These are phyloP conservation scores for Mactra quadrangularis DNA, from an alignment of 1,140 invertebrate species.

Conservation along the genomic window DNA sequence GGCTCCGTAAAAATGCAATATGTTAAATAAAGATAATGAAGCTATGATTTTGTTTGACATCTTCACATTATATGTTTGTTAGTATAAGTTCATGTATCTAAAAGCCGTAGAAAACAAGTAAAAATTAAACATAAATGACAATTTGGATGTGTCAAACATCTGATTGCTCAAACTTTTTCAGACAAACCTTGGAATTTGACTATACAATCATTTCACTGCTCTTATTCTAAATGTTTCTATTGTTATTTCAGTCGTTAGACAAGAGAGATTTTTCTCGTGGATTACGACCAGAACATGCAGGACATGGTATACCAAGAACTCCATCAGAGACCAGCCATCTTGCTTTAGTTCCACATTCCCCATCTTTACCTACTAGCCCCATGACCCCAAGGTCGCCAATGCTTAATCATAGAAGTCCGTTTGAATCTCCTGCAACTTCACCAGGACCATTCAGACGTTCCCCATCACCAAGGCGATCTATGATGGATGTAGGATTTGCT, in stretches of 20 bases:
- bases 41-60: no score
- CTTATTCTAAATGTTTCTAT: background rate
- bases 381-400: conserved; percentile 71
- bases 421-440: conserved; percentile 74
- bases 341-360: conserved; percentile 65
- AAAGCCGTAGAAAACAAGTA: no score
- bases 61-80: no score
- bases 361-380: conserved; percentile 72
- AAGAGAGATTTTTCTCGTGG: conserved; percentile 75
- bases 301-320: conserved; percentile 45
- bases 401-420: conserved; percentile 70
- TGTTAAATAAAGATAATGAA: no score
- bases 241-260: conserved; percentile 70
- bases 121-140: no score
- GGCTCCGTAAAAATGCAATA: no score
- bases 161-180: no score
- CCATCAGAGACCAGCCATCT: conserved; percentile 57
- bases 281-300: conserved; percentile 77
- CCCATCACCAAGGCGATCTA: conserved; percentile 72
- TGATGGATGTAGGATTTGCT: conserved; percentile 76
- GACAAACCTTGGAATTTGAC: no score
- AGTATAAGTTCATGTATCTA: no score
- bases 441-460: conserved; percentile 73
- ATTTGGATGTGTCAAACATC: no score
- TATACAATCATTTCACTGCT: no score